Evolutionary conservation across 35 echinoderm and acorn worm species (phyloP).

Genomic region (Antedon bifida): DNA sequence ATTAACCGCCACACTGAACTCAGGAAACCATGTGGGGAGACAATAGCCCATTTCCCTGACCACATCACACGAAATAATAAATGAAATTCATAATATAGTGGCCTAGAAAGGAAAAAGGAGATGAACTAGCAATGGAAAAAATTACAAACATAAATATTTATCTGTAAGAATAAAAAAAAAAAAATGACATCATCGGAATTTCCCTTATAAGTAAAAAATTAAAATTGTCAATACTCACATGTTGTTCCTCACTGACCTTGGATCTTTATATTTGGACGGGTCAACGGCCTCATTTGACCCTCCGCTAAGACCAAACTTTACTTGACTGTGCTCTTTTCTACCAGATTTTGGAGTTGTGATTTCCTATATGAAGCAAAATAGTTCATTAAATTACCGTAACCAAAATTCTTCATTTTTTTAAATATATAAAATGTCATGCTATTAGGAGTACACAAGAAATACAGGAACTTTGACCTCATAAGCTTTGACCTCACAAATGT

Average conservation of each 20-base stretch:
- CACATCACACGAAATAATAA: slow-evolving; percentile 89
- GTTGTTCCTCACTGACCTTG: slow-evolving; percentile 36
- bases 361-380: background rate
- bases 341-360: background rate
- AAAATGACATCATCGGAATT: no score
- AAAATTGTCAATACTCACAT: slow-evolving; percentile 28
- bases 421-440: no score
- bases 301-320: slow-evolving; percentile 41
- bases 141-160: no score
- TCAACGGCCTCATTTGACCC: slow-evolving; percentile 50
- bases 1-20: slow-evolving; percentile 80
- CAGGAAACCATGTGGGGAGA: slow-evolving; percentile 78
- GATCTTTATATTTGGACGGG: slow-evolving; percentile 49
- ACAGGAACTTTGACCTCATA: no score
- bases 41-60: slow-evolving; percentile 97
- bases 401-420: no score
- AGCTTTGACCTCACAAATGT: no score
- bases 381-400: no score
- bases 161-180: no score
- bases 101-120: slow-evolving; percentile 20
- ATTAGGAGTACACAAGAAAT: no score
- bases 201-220: no score
- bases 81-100: slow-evolving; percentile 79
- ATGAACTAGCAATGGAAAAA: background rate
- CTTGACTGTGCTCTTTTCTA: background rate